These are phyloP conservation scores for Apoda limacodes DNA, from an alignment of 2,888 invertebrate genomes.

Conservation along the genomic window DNA sequence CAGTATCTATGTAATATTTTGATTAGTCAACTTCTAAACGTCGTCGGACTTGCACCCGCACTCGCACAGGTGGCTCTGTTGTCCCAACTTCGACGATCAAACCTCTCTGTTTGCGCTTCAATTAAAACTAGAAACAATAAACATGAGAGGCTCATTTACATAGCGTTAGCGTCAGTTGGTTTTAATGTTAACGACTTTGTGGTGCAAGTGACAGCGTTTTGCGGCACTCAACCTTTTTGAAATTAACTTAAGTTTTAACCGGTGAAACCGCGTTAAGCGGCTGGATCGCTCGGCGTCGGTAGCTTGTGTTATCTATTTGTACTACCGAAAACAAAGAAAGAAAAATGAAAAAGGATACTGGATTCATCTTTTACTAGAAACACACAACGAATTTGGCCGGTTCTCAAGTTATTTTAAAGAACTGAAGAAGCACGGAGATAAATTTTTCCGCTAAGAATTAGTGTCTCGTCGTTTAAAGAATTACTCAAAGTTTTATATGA, in stretches of 20 bases:
- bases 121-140: constrained; percentile 52
- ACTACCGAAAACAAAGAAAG: constrained; percentile 18
- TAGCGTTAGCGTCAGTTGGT: constrained; percentile 33
- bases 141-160: constrained; percentile 43
- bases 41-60: too few relatives aligned
- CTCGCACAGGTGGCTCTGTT: constrained; percentile 39
- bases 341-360: constrained; percentile 19
- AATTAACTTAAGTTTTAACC: too few relatives aligned
- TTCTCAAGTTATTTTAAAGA: constrained; percentile 19
- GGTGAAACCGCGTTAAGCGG: too few relatives aligned
- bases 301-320: constrained; percentile 15
- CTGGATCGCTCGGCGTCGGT: too few relatives aligned
- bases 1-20: too few relatives aligned
- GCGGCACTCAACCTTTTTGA: too few relatives aligned
- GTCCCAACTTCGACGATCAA: constrained; percentile 27
- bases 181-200: constrained; percentile 33
- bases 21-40: too few relatives aligned
- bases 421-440: constrained; percentile 13
- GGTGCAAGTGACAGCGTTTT: constrained; percentile 18
- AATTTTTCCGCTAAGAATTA: constrained; percentile 19
- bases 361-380: constrained; percentile 19
- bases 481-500: constrained; percentile 17
- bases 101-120: constrained; percentile 34
- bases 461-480: constrained; percentile 15
- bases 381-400: constrained; percentile 16